These are phyloP conservation scores for Drosophila neutralis DNA, from an alignment of 2,888 invertebrate species.

Conservation along the genomic window DNA sequence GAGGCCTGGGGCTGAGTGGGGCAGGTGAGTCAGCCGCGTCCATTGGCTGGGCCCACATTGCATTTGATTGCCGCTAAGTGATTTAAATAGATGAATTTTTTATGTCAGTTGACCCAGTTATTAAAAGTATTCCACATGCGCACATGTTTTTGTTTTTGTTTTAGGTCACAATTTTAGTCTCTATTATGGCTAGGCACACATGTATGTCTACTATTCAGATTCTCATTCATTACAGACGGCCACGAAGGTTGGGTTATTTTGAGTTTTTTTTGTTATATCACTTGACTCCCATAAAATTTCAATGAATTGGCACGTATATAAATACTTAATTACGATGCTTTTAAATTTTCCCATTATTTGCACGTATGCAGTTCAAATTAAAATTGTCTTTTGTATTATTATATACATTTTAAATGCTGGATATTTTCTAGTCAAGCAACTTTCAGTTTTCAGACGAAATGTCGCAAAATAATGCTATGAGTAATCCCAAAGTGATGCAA, in stretches of 20 bases:
- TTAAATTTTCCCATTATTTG: not conserved
- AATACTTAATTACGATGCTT: not conserved
- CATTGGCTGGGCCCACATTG: conserved; percentile 31
- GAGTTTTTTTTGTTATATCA: not conserved
- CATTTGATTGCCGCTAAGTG: conserved; percentile 72
- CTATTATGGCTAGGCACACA: not conserved
- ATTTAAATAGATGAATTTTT: conserved; percentile 63
- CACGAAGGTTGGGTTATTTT: not conserved
- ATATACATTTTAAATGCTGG: not conserved
- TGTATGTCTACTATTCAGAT: not conserved
- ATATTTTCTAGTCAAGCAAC: not conserved
- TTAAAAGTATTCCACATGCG: conserved; percentile 28
- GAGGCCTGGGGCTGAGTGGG: conserved; percentile 25
- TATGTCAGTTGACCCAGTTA: conserved; percentile 67
- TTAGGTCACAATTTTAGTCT: conserved; percentile 6
- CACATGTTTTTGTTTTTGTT: conserved; percentile 7
- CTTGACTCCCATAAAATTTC: not conserved
- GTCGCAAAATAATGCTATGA: not conserved
- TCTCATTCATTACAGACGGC: not conserved
- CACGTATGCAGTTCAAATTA: not conserved
- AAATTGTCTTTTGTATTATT: not conserved
- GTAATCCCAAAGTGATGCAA: not conserved
- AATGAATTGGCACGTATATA: not conserved
- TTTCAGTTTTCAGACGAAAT: not conserved
- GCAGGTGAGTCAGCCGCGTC: conserved; percentile 40